phyloP scores from a whole-genome alignment of 2,888 invertebrate genomes.

The Amiota communis region DNA sequence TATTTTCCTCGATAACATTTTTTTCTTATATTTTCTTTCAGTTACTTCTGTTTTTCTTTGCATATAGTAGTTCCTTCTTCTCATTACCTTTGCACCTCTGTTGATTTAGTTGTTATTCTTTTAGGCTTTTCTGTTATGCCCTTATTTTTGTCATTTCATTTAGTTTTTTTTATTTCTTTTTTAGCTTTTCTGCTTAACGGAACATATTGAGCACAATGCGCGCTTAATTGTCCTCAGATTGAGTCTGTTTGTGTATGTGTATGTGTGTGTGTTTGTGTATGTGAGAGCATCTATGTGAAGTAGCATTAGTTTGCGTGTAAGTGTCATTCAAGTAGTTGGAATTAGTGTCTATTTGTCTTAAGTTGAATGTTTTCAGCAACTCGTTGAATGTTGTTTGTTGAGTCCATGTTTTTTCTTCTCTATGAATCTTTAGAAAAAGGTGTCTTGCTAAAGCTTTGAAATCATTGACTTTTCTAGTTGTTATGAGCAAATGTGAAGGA shows the following conservation, averaged over 20 bases:
- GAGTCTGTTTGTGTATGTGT: background rate
- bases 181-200: constrained; percentile 14
- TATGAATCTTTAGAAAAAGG: background rate
- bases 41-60: background rate
- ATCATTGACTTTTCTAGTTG: background rate
- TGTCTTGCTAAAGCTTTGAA: background rate
- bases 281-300: background rate
- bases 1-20: background rate
- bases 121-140: background rate
- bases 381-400: background rate
- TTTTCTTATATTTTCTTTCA: background rate
- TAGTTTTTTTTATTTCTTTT: constrained; percentile 8
- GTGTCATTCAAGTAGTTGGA: constrained; percentile 14
- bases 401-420: too few relatives aligned
- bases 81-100: background rate
- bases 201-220: constrained; percentile 26
- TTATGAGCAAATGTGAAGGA: too few relatives aligned
- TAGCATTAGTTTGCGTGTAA: too few relatives aligned
- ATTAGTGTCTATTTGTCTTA: constrained; percentile 1
- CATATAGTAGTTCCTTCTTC: background rate
- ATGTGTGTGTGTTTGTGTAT: background rate
- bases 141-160: background rate
- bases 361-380: background rate
- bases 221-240: constrained; percentile 24
- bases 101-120: background rate